Conservation (phyloP, 2,113 vertebrate species). For the Scomber colias region DNA sequence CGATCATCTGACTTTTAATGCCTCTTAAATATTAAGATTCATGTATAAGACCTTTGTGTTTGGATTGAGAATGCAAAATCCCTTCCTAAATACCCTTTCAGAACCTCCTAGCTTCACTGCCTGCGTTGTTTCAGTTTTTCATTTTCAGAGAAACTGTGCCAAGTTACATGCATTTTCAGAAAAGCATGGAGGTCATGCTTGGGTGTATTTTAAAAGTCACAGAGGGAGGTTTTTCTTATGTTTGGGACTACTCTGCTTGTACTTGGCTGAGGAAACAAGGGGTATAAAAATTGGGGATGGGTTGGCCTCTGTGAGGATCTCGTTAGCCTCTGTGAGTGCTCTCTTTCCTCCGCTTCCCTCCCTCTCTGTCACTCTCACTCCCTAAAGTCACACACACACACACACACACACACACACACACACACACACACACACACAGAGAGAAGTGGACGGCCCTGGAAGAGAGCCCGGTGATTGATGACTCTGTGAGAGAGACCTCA, state of each 20-base stretch:
- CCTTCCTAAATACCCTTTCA: slow-evolving; percentile 41
- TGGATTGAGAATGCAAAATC: slow-evolving; percentile 57
- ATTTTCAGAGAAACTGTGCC: slow-evolving; percentile 19
- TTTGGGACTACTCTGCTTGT: neutral
- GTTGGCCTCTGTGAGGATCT: slow-evolving; percentile 29
- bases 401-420: slow-evolving; percentile 9
- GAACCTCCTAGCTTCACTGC: slow-evolving; percentile 10
- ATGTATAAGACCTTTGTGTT: slow-evolving; percentile 77
- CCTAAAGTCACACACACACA: slow-evolving; percentile 32
- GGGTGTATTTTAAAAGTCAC: slow-evolving; percentile 24
- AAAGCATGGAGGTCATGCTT: slow-evolving; percentile 9
- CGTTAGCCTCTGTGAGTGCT: slow-evolving; percentile 37
- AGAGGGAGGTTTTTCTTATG: neutral
- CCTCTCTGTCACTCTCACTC: slow-evolving; percentile 43
- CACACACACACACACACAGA: slow-evolving; percentile 15
- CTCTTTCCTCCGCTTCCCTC: slow-evolving; percentile 36
- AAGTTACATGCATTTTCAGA: slow-evolving; percentile 12
- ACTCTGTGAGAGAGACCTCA: slow-evolving; percentile 60
- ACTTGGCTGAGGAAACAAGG: neutral
- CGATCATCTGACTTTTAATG: slow-evolving; percentile 77
- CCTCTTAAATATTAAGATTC: slow-evolving; percentile 77
- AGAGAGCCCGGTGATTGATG: slow-evolving; percentile 67
- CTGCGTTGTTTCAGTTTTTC: slow-evolving; percentile 36
- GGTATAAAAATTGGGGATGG: neutral
- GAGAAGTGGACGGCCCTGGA: slow-evolving; percentile 48